phyloP scores from a whole-genome alignment of 2,113 vertebrate species.

The Pica pica region DNA sequence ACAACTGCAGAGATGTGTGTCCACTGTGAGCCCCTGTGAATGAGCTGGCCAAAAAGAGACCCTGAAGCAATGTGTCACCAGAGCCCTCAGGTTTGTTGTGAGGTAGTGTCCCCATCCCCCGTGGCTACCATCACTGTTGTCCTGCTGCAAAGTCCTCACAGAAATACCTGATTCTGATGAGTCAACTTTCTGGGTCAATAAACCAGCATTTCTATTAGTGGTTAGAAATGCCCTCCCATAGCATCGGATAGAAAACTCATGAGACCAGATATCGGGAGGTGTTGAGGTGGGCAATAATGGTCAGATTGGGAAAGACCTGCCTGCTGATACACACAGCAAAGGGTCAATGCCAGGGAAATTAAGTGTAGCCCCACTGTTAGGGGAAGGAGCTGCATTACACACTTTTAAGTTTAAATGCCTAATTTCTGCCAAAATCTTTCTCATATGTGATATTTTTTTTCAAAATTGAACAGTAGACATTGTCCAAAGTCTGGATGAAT shows the following conservation, averaged over 20 bases:
- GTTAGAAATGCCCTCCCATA: not conserved
- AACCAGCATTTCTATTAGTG: not conserved
- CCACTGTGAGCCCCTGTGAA: accelerated
- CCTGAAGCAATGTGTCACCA: not conserved
- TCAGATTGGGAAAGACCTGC: not conserved
- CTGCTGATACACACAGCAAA: not conserved
- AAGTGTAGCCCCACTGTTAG: not conserved
- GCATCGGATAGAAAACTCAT: not conserved
- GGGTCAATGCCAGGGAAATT: not conserved
- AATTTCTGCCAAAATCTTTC: not conserved
- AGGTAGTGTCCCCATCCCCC: accelerated
- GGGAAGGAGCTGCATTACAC: not conserved
- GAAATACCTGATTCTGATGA: not conserved
- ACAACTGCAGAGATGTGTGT: accelerated
- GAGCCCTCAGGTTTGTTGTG: not conserved
- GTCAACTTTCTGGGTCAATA: not conserved
- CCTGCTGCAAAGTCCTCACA: not conserved
- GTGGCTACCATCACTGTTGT: accelerated
- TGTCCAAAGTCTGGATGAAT: not conserved
- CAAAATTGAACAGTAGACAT: not conserved
- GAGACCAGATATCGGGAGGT: not conserved
- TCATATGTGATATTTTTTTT: not conserved
- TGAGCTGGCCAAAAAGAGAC: not conserved
- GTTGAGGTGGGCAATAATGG: not conserved
- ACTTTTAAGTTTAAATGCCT: not conserved